Evolutionary conservation across 1,140 invertebrate genomes (phyloP), one percentile per base, ranked within the genome.

Genomic region (Wasmannia auropunctata): DNA sequence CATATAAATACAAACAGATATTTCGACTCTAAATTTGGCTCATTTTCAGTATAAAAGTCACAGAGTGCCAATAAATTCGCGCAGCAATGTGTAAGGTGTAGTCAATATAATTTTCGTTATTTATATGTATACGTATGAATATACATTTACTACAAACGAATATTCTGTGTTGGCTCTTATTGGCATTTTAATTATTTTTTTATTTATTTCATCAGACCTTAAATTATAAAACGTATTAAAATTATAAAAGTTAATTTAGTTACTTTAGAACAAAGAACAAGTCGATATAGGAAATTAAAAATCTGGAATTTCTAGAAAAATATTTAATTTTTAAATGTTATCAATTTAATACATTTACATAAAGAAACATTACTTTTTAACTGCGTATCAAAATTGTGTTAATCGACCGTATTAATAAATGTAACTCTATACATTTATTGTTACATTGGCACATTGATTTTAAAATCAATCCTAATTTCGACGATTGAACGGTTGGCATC

Each of bases 371-470:
- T 22, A 2, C 51, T 54, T 22, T 54, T 54, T 54, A 54, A 54
- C n/a, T n/a, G n/a, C n/a, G n/a, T 54, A 54, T 54, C n/a, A 54
- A 14, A 22, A 19, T 51, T 58, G 11, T 34, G n/a, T 25, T 51
- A 8, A 56, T n/a, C n/a, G n/a, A 51, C 49, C 46, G 31, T 19
- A 75, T 58, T 75, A 75, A 56, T 56, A 56, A 34, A n/a, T 37
- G 2, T 11, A 37, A 56, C 40, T 74, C 2, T 34, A n/a, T n/a
- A 22, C 11, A 37, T 31, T 74, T 56, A 56, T 3, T 11, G 22
- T 22, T 56, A 56, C 10, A 56, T 56, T 22, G n/a, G 46, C 16
- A 10, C 22, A 37, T 28, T 75, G 0, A 16, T 40, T 75, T 75
- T 10, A 19, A 40, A 76, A 58, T 58, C 28, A 58, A 75, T 58